phyloP scores from a whole-genome alignment of 2,797 vertebrate species.

The Perdix hodgsoniae region DNA sequence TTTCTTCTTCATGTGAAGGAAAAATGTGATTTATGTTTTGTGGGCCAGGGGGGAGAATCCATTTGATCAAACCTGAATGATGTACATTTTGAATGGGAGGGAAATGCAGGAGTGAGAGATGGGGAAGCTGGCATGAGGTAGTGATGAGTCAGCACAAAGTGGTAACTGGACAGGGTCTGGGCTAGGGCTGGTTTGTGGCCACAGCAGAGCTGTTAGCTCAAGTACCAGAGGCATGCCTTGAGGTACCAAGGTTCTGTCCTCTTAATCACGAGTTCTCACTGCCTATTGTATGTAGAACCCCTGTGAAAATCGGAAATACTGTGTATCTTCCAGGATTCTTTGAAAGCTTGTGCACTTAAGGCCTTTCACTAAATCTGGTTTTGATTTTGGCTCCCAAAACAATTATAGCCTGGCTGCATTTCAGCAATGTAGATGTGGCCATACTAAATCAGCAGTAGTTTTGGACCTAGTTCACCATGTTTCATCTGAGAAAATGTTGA shows the following conservation, averaged over 20 bases:
- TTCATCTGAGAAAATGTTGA: not conserved
- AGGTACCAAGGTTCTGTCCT: not conserved
- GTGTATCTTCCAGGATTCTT: not conserved
- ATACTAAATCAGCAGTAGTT: not conserved
- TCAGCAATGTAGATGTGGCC: not conserved
- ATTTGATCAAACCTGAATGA: not conserved
- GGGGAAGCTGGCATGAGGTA: not conserved
- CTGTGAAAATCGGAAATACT: not conserved
- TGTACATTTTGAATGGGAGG: not conserved
- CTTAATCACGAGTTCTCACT: not conserved
- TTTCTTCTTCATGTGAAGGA: not conserved
- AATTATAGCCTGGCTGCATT: not conserved
- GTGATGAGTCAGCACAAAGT: not conserved
- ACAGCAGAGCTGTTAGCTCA: not conserved
- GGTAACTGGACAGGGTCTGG: not conserved
- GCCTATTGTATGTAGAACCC: not conserved
- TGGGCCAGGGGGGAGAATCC: not conserved
- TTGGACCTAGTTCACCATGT: not conserved
- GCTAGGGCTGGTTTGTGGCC: not conserved
- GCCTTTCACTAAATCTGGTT: not conserved
- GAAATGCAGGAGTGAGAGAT: not conserved
- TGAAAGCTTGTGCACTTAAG: not conserved
- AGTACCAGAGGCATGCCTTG: not conserved
- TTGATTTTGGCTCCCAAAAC: not conserved
- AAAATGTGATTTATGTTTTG: not conserved